Conservation (phyloP, 1,140 invertebrate genomes). For the Anagrus nilaparvatae region DNA sequence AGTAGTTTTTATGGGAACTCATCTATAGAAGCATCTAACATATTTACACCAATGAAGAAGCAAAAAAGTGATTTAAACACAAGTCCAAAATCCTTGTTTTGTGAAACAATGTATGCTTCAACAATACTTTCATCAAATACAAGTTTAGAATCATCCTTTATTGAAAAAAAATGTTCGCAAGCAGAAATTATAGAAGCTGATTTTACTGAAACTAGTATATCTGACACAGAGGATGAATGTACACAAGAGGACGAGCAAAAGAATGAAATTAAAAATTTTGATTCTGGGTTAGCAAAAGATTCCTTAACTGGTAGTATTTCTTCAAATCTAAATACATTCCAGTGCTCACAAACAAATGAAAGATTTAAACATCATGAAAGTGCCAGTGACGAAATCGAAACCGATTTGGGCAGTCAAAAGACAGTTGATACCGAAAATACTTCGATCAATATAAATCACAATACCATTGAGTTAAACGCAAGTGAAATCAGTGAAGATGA, state of each 20-base stretch:
- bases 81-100: neutral
- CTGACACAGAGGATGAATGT: neutral
- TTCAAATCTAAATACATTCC: neutral
- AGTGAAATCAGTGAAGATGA: conserved; percentile 14
- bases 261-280: neutral
- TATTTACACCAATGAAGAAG: no score
- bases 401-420: neutral
- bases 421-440: neutral
- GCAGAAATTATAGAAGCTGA: neutral
- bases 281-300: conserved; percentile 1
- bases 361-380: no score
- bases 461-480: neutral
- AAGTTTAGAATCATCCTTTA: conserved; percentile 10
- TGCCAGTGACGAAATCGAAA: neutral
- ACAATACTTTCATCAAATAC: conserved; percentile 13
- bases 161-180: neutral
- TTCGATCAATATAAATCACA: neutral
- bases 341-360: conserved; percentile 2
- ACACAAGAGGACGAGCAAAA: neutral
- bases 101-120: conserved; percentile 4
- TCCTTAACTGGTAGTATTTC: neutral
- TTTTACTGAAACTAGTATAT: neutral
- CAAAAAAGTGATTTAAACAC: no score
- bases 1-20: no score
- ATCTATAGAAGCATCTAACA: no score